Conservation (phyloP, 2,113 vertebrate genomes). For the Bujurquina vittata region DNA sequence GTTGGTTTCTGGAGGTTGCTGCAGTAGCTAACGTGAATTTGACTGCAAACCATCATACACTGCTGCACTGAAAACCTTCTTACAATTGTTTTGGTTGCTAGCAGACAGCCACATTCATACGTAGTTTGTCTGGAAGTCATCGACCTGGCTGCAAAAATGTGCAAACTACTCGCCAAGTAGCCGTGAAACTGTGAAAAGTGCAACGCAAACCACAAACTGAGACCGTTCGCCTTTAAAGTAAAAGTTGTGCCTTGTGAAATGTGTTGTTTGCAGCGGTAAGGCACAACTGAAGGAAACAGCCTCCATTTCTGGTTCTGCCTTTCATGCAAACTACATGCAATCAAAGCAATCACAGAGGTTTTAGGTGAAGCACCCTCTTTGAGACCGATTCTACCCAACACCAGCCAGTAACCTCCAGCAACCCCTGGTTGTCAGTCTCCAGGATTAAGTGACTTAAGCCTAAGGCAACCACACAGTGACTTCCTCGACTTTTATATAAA, state of each 20-base stretch:
- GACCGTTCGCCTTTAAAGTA: too few species aligned
- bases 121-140: neutral
- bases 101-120: neutral
- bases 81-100: neutral
- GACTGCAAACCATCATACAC: neutral
- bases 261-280: neutral
- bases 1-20: neutral
- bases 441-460: neutral
- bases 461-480: fast-evolving
- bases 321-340: neutral
- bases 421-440: neutral
- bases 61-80: neutral
- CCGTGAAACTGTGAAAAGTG: neutral
- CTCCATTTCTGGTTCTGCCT: neutral
- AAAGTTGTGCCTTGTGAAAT: neutral
- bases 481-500: neutral
- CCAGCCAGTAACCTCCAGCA: neutral
- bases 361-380: neutral
- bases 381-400: neutral
- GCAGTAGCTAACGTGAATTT: neutral
- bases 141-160: neutral
- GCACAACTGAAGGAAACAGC: neutral
- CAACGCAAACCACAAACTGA: too few species aligned
- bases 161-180: neutral
- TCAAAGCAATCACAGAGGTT: neutral